phyloP scores from a whole-genome alignment of 2,797 vertebrate species.

The Eospalax fontanierii region DNA sequence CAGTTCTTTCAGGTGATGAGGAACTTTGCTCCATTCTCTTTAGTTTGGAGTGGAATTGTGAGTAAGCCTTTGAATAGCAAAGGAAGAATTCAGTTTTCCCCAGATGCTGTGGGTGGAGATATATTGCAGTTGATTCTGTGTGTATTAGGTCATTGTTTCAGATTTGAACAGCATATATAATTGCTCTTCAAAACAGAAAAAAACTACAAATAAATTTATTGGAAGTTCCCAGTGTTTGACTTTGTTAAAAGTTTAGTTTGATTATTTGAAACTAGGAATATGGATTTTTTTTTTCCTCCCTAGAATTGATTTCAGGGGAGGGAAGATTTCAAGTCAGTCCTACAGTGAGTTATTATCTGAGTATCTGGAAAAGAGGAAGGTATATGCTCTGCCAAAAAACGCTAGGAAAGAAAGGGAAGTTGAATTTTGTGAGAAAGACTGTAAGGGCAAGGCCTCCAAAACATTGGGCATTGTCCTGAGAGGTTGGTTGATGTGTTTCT shows the following conservation, averaged over 20 bases:
- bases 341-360: constrained; percentile 11
- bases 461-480: not conserved
- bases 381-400: not conserved
- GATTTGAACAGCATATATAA: not conserved
- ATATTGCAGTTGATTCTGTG: not conserved
- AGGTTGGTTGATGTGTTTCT: not conserved
- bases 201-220: constrained; percentile 45
- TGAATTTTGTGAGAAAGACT: constrained; percentile 28
- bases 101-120: not conserved
- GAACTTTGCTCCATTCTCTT: constrained; percentile 8
- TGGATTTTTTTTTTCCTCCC: not conserved
- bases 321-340: not conserved
- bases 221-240: constrained; percentile 26
- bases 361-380: not conserved
- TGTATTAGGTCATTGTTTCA: constrained; percentile 28
- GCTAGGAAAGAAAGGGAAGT: constrained; percentile 38
- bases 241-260: constrained; percentile 59
- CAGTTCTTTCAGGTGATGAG: constrained; percentile 35
- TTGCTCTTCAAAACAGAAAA: constrained; percentile 54
- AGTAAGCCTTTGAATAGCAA: not conserved
- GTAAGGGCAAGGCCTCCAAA: not conserved
- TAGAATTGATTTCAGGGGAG: constrained; percentile 1
- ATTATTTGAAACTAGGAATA: constrained; percentile 46
- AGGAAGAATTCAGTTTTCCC: not conserved
- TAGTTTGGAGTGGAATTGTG: constrained; percentile 26